Evolutionary conservation across 1,140 invertebrate species (phyloP), one percentile per base, ranked within the genome.

Genomic region (Drosophila neocordata): DNA sequence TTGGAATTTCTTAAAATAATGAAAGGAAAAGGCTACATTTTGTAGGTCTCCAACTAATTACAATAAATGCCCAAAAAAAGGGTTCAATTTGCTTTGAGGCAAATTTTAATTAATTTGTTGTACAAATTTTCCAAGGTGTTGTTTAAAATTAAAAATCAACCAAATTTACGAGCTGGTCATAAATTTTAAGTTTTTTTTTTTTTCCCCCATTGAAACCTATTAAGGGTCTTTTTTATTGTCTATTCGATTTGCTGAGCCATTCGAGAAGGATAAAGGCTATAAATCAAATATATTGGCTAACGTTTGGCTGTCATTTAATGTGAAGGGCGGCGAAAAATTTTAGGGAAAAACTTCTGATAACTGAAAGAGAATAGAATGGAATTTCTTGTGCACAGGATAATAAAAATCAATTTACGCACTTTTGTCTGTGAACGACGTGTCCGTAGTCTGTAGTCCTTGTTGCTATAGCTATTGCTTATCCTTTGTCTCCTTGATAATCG

Each of bases 351-450:
- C 48, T 71, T 81, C 77, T 69, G 71, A 62, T 69, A 22, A 62
- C 51, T 44, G 35, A 62, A 15, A 56, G 13, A 12, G 34, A 55
- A 55, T 9, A 51, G 24, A 48, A 56, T 31, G 8, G 38, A 48
- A 62, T 64, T 64, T 67, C 52, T 61, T 59, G 53, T 60, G 27
- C 73, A 61, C 66, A 75, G 77, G 77, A 79, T 79, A 79, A 79
- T 79, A 79, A 79, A 79, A 79, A 79, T 79, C 77, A 79, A 79
- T 79, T 79, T 79, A 70, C 76, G 77, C 77, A 56, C 56, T 71
- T 79, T 61, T 69, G 60, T 65, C 55, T 59, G 63, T 55, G 65
- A 44, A 38, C 52, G 59, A 64, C 44, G 55, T 59, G 67, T 34
- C 56, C 65, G 58, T 68, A 27, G 20, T 27, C 20, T 13, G 35